Evolutionary conservation across 2,888 invertebrate genomes (phyloP).

Genomic region (Beris morrisii): DNA sequence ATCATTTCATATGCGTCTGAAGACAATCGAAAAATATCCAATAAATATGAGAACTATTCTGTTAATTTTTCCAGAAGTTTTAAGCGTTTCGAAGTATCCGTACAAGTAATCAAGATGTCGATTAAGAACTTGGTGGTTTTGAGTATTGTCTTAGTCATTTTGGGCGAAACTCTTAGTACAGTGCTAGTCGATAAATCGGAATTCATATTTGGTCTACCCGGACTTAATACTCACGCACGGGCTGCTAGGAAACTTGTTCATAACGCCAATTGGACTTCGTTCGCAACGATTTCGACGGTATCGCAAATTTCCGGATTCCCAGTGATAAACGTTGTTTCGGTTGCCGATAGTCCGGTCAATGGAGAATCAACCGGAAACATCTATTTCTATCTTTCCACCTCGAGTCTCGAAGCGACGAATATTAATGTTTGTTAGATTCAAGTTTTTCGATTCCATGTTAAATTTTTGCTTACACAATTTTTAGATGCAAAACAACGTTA

Average conservation of each 20-base stretch:
- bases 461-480: neutral
- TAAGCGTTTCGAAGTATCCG: too few species aligned
- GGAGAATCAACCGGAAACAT: conserved; percentile 39
- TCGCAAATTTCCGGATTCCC: conserved; percentile 37
- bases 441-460: neutral
- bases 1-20: conserved; percentile 23
- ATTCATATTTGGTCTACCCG: conserved; percentile 16
- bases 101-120: too few species aligned
- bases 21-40: too few species aligned
- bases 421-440: conserved; percentile 10
- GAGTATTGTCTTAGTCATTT: neutral
- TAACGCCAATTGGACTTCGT: conserved; percentile 34
- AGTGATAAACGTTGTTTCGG: conserved; percentile 39
- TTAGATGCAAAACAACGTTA: conserved; percentile 20
- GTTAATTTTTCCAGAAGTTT: too few species aligned
- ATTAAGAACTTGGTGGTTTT: neutral
- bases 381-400: conserved; percentile 38
- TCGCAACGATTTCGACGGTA: conserved; percentile 26
- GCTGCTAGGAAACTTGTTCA: conserved; percentile 34
- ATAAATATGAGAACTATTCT: too few species aligned
- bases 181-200: neutral
- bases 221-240: conserved; percentile 26
- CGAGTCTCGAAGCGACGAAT: neutral
- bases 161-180: too few species aligned
- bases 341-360: conserved; percentile 38